Conservation (phyloP, 2,797 vertebrate species). For the Dermochelys coriacea region DNA sequence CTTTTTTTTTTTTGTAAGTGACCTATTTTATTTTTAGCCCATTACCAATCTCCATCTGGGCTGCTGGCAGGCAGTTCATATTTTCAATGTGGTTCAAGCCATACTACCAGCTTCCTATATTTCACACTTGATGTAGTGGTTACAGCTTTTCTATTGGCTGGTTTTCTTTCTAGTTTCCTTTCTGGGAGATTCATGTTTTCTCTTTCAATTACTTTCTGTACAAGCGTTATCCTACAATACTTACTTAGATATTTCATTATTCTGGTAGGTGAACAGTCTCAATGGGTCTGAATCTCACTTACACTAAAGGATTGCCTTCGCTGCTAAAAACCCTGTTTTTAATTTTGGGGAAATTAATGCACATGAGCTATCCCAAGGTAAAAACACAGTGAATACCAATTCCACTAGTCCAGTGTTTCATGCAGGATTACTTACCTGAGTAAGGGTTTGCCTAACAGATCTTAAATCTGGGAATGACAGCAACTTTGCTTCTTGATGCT, state of each 20-base stretch:
- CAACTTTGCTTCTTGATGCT: neutral
- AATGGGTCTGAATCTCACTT: neutral
- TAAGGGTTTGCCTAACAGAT: neutral
- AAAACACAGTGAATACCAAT: neutral
- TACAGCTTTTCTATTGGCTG: accelerated
- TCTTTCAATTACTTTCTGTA: accelerated
- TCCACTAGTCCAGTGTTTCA: neutral
- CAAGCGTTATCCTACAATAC: neutral
- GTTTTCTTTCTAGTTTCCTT: accelerated
- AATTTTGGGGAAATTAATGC: neutral
- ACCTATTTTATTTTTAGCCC: neutral
- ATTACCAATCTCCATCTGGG: accelerated
- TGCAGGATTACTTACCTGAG: neutral
- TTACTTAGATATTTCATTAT: accelerated
- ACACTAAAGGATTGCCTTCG: neutral
- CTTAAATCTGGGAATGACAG: neutral
- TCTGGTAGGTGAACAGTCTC: neutral
- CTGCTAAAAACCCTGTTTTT: neutral
- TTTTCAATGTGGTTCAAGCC: neutral
- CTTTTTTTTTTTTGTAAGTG: neutral
- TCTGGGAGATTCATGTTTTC: accelerated
- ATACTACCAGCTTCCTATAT: accelerated
- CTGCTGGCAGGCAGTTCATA: accelerated
- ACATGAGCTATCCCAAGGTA: neutral
- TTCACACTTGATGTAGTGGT: accelerated